Evolutionary conservation across 1,140 invertebrate genomes (phyloP).

Genomic region (Marisa cornuarietis): DNA sequence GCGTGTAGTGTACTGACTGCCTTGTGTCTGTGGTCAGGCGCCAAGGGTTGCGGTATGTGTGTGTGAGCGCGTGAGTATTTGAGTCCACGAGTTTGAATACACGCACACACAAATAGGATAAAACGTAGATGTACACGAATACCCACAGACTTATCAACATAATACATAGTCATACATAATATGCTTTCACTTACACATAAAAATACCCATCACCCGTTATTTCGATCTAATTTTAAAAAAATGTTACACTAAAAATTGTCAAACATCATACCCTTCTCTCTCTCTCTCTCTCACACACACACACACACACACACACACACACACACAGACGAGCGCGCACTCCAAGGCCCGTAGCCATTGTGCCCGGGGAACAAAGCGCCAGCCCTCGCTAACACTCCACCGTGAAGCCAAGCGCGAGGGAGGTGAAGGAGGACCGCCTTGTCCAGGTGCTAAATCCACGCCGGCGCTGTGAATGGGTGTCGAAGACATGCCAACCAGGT

Average conservation of each 20-base stretch:
- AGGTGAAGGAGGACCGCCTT: no score
- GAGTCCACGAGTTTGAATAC: background rate
- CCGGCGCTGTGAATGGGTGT: no score
- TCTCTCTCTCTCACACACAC: constrained; percentile 5
- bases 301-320: background rate
- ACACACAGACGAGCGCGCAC: background rate
- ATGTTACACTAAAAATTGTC: no score
- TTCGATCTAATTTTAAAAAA: no score
- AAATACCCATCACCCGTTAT: background rate
- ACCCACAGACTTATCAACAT: background rate
- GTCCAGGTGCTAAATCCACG: no score
- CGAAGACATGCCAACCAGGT: no score
- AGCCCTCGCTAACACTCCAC: no score
- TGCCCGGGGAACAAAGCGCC: no score
- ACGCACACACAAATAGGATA: background rate
- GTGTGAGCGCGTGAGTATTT: background rate
- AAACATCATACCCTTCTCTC: background rate
- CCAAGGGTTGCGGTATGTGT: background rate
- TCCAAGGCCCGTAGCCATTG: background rate
- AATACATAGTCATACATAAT: no score
- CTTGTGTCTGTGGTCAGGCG: no score
- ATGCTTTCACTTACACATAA: background rate
- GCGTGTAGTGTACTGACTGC: no score
- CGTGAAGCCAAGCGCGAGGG: no score
- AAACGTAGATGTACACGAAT: background rate